phyloP scores from a whole-genome alignment of 2,888 invertebrate genomes.

The Chironomus riparius region DNA sequence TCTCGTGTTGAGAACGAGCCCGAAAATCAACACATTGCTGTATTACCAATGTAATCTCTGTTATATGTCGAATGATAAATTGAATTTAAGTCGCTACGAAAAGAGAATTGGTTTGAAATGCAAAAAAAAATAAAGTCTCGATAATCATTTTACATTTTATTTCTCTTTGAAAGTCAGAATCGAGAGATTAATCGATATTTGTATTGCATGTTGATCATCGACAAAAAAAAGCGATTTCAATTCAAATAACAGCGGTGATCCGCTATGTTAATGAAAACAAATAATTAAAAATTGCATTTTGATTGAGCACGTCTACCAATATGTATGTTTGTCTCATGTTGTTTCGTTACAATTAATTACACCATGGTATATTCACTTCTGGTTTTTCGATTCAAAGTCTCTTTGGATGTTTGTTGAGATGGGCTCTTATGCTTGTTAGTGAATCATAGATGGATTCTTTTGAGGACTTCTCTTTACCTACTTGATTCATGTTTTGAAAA shows the following conservation, averaged over 20 bases:
- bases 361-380: constrained; percentile 1
- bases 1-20: not conserved
- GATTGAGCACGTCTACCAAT: constrained; percentile 9
- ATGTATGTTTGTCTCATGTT: not conserved
- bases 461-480: too few relatives aligned
- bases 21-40: constrained; percentile 16
- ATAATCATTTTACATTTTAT: not conserved
- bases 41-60: not conserved
- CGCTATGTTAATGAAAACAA: constrained; percentile 14
- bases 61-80: constrained; percentile 9
- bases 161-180: not conserved
- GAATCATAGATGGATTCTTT: too few relatives aligned
- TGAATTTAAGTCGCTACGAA: not conserved
- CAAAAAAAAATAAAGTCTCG: not conserved
- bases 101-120: not conserved
- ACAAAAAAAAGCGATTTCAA: not conserved
- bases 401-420: too few relatives aligned
- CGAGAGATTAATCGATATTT: constrained; percentile 21
- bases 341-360: constrained; percentile 17
- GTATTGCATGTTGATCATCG: constrained; percentile 18
- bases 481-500: too few relatives aligned
- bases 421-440: too few relatives aligned
- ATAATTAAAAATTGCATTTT: constrained; percentile 22
- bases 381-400: not conserved
- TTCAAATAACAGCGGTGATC: constrained; percentile 25